phyloP scores from a whole-genome alignment of 1,140 invertebrate genomes.

The Ectropis grisescens region DNA sequence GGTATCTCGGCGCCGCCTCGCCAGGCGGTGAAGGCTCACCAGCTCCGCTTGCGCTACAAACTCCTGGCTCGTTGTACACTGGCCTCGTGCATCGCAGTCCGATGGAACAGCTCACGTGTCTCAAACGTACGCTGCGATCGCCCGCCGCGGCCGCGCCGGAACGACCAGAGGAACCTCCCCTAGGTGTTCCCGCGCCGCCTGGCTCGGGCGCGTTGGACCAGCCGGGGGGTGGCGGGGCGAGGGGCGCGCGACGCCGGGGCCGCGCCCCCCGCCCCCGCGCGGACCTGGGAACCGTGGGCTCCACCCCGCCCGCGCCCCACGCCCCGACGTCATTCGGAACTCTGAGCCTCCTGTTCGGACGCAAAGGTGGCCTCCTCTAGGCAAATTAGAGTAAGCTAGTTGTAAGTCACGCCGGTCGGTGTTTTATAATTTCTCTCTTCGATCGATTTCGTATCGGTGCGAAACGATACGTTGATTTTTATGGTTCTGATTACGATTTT shows the following conservation, averaged over 20 bases:
- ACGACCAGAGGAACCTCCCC: slow-evolving; percentile 30
- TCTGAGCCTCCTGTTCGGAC: slow-evolving; percentile 84
- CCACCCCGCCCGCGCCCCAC: slow-evolving; percentile 41
- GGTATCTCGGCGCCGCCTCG: slow-evolving; percentile 47
- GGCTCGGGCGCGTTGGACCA: slow-evolving; percentile 67
- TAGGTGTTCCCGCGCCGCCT: slow-evolving; percentile 70
- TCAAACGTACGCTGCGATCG: slow-evolving; percentile 72
- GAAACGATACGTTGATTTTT: too few relatives aligned
- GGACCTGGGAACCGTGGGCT: slow-evolving; percentile 62
- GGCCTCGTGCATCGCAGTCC: slow-evolving; percentile 75
- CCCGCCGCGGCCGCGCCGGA: slow-evolving; percentile 40
- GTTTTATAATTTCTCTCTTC: too few relatives aligned
- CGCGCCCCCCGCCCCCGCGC: slow-evolving; percentile 52
- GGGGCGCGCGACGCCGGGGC: slow-evolving; percentile 47
- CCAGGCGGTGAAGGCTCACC: too few relatives aligned
- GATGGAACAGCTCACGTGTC: slow-evolving; percentile 81
- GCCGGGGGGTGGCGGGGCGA: slow-evolving; percentile 21
- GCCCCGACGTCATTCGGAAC: slow-evolving; percentile 73
- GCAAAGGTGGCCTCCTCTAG: too few relatives aligned
- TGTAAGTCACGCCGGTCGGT: too few relatives aligned
- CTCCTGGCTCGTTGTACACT: slow-evolving; percentile 71
- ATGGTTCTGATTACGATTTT: slow-evolving; percentile 35
- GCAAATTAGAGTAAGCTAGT: too few relatives aligned
- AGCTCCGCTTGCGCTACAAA: slow-evolving; percentile 71
- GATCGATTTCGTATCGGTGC: too few relatives aligned